Conservation (phyloP, 2,797 vertebrate genomes). For the Mallotus villosus region DNA sequence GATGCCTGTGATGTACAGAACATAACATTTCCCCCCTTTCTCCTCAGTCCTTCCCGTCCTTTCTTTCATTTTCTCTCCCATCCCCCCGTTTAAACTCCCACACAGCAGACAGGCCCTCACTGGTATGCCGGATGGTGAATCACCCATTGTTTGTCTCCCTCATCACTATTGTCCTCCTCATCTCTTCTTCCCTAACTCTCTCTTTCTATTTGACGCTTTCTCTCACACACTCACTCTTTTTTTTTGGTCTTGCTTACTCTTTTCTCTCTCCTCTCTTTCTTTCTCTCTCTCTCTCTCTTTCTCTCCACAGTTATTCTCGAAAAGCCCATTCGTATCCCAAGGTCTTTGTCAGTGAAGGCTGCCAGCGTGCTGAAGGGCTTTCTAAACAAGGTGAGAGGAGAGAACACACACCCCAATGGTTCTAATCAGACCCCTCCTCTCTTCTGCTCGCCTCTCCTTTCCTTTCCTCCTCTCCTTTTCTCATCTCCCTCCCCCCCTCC, state of each 20-base stretch:
- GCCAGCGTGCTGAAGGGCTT: slow-evolving; percentile 98
- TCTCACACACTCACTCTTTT: background rate
- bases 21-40: slow-evolving; percentile 39
- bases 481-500: background rate
- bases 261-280: slow-evolving; percentile 39
- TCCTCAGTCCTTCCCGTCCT: background rate
- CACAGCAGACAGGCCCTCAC: slow-evolving; percentile 63
- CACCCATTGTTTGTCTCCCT: slow-evolving; percentile 54
- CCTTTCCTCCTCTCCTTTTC: background rate
- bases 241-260: slow-evolving; percentile 38
- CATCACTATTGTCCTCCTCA: slow-evolving; percentile 4
- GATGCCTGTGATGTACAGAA: slow-evolving; percentile 37
- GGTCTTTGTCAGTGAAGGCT: slow-evolving; percentile 97
- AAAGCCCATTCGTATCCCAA: slow-evolving; percentile 97
- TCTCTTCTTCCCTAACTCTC: slow-evolving; percentile 30
- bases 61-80: slow-evolving; percentile 24
- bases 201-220: slow-evolving; percentile 12
- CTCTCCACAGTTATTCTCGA: slow-evolving; percentile 88
- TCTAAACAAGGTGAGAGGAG: slow-evolving; percentile 91
- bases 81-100: slow-evolving; percentile 43
- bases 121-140: slow-evolving; percentile 60
- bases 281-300: slow-evolving; percentile 44
- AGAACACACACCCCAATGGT: background rate
- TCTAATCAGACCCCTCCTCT: slow-evolving; percentile 15
- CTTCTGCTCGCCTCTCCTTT: background rate